Evolutionary conservation across 2,888 invertebrate genomes (phyloP), one percentile per base, ranked within the genome.

Genomic region (Eupithecia dodoneata): DNA sequence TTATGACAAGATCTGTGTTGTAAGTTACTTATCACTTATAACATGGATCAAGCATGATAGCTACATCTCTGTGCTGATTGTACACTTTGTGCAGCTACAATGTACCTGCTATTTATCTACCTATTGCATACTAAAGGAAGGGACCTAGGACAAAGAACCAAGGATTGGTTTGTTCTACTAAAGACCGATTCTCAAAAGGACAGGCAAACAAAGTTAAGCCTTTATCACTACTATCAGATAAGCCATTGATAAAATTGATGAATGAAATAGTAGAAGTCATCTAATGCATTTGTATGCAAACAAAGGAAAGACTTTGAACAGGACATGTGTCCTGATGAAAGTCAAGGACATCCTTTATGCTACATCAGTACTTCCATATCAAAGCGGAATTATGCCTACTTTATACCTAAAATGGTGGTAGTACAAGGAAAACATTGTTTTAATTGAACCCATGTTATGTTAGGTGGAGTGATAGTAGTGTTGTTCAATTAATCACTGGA

Each of bases 401-500:
- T 30, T 55, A 59, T 59, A 18, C 9, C n/a, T 18, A 59, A n/a
- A n/a, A 18, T 9, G 7, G 9, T n/a, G 55, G n/a, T 55, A 12
- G 18, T 12, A 72, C 63, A 71, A 59, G 59, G 69, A 70, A 69
- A 72, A 69, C 10, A 70, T 70, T 47, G 47, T 67, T 67, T n/a
- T 67, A 52, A 41, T 42, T 9, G 15, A 59, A 18, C 45, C 4
- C 41, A 30, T 70, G n/a, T 44, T 47, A 30, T 70, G n/a, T 44
- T 47, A 41, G 3, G 15, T 55, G 42, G 49, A 52, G 1, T 42
- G 18, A 5, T 41, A 78, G 13, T n/a, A 13, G 55, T 73, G 42
- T 41, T 18, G 18, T 63, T 13, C 2, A 65, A 30, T 76, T n/a
- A 67, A 15, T 67, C 10, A n/a, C 42, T 72, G 74, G 80, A 93